phyloP scores from a whole-genome alignment of 35 echinoderm and acorn worm species.

The Heliocidaris erythrogramma region DNA sequence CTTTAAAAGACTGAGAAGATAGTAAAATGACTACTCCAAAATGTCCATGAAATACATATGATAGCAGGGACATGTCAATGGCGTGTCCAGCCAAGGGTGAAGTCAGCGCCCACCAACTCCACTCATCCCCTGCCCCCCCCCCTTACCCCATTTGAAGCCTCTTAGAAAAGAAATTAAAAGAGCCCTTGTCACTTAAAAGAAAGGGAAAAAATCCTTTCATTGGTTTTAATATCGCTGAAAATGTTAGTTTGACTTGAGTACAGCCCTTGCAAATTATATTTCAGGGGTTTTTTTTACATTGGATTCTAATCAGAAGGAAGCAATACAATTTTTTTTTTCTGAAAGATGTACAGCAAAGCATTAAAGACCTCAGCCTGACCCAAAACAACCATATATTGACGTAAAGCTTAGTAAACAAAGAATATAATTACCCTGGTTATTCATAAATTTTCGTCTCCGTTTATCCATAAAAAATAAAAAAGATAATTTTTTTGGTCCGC shows the following conservation, averaged over 20 bases:
- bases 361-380: no score
- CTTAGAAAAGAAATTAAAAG: background rate
- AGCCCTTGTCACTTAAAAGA: background rate
- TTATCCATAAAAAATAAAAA: no score
- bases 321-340: background rate
- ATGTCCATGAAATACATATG: background rate
- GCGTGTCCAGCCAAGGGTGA: background rate
- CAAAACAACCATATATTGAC: no score
- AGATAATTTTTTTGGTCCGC: no score
- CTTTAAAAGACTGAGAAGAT: background rate
- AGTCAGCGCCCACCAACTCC: background rate
- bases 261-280: background rate
- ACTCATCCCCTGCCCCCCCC: no score
- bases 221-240: background rate
- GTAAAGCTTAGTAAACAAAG: no score
- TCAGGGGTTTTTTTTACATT: background rate
- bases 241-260: background rate
- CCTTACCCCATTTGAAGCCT: background rate
- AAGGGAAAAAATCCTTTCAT: background rate
- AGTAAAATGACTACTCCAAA: background rate
- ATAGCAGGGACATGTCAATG: no score
- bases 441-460: no score
- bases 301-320: no score
- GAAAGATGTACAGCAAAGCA: background rate
- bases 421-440: no score